Evolutionary conservation across 2,113 vertebrate genomes (phyloP).

Genomic region (Glareola pratincola): DNA sequence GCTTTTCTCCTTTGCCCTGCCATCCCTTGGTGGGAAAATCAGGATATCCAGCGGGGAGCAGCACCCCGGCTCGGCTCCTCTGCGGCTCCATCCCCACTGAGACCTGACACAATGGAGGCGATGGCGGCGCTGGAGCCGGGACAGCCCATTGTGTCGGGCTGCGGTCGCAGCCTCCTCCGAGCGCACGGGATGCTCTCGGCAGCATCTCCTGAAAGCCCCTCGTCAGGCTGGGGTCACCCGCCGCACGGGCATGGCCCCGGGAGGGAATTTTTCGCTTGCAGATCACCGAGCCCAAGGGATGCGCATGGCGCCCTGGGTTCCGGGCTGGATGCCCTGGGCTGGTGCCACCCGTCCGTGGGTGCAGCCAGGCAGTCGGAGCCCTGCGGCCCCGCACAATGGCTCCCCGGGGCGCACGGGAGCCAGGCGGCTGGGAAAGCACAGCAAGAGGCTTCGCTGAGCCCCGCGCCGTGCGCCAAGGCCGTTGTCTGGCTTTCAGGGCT

Average conservation of each 20-base stretch:
- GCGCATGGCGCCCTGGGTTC: accelerated
- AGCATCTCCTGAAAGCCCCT: not conserved
- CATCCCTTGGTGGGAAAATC: accelerated
- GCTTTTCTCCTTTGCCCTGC: not conserved
- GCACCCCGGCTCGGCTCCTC: not conserved
- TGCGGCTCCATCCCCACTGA: not conserved
- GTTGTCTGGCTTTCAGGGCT: not conserved
- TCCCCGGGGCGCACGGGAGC: not conserved
- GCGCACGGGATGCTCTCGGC: not conserved
- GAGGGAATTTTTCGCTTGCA: not conserved
- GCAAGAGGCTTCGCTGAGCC: not conserved
- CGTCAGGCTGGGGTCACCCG: not conserved
- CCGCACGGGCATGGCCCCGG: accelerated
- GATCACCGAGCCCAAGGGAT: not conserved
- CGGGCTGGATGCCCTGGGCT: not conserved
- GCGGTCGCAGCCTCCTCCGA: not conserved
- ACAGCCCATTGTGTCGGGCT: constrained; percentile 6
- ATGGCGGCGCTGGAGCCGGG: not conserved
- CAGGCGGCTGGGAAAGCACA: not conserved
- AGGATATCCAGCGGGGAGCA: accelerated
- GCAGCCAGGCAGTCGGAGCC: constrained; percentile 9
- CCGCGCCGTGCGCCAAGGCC: accelerated
- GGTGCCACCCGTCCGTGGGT: not conserved
- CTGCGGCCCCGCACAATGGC: not conserved
- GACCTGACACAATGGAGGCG: not conserved